phyloP scores from a whole-genome alignment of 1,140 invertebrate species.

The Lamellibrachia luymesi region DNA sequence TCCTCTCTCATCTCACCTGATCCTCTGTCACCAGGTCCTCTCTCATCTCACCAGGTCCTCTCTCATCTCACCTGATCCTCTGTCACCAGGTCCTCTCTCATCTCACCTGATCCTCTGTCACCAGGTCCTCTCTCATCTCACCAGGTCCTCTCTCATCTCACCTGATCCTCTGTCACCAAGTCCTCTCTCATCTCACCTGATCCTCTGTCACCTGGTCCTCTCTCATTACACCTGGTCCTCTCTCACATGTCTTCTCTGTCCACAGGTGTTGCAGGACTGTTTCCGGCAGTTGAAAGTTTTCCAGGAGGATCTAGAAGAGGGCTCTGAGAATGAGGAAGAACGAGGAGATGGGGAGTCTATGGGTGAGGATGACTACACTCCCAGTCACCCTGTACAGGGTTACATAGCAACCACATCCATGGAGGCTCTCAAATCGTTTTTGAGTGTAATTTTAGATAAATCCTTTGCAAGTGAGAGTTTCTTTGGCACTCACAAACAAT shows the following conservation, averaged over 20 bases:
- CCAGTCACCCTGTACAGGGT: too few relatives aligned
- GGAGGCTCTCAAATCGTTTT: too few relatives aligned
- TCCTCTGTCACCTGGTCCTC: neutral
- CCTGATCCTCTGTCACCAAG: neutral
- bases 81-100: too few relatives aligned
- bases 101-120: neutral
- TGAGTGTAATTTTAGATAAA: too few relatives aligned
- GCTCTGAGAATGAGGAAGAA: constrained; percentile 13
- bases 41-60: too few relatives aligned
- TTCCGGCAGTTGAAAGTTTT: neutral
- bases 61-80: too few relatives aligned
- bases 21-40: neutral
- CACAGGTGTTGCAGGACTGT: constrained; percentile 15
- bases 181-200: neutral
- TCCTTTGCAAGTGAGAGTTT: too few relatives aligned
- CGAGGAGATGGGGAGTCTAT: neutral
- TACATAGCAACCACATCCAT: too few relatives aligned
- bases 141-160: neutral
- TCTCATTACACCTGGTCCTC: neutral
- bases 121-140: neutral
- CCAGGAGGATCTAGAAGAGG: neutral
- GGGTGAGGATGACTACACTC: neutral
- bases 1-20: neutral
- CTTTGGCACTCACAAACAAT: too few relatives aligned
- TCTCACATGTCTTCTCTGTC: neutral